phyloP scores from a whole-genome alignment of 2,888 invertebrate genomes.

The Falcaria lacertinaria region DNA sequence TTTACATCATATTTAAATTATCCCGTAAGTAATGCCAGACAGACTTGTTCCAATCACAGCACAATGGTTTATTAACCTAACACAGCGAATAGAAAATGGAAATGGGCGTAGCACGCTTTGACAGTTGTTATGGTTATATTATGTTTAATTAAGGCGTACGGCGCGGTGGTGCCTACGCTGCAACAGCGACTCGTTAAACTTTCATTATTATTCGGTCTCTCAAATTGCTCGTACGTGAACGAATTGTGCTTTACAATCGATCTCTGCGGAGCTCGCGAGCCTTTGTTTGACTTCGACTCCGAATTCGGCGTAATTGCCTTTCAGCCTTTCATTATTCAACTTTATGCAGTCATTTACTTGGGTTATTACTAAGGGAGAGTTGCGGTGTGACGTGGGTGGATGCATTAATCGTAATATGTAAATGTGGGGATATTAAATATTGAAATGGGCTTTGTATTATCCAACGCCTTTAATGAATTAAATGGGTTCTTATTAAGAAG shows the following conservation, averaged over 20 bases:
- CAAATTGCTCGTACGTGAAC: slow-evolving; percentile 76
- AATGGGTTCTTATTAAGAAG: slow-evolving; percentile 32
- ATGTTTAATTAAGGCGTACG: slow-evolving; percentile 66
- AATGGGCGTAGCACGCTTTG: slow-evolving; percentile 41
- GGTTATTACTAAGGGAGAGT: slow-evolving; percentile 75
- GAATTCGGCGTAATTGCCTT: slow-evolving; percentile 79
- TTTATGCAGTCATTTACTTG: slow-evolving; percentile 79
- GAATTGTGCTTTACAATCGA: slow-evolving; percentile 73
- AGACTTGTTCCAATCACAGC: slow-evolving; percentile 38
- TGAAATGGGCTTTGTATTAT: slow-evolving; percentile 59
- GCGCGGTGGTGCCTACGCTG: slow-evolving; percentile 35
- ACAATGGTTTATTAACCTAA: slow-evolving; percentile 41
- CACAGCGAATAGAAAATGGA: slow-evolving; percentile 35
- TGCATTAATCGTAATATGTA: slow-evolving; percentile 78
- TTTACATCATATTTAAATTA: slow-evolving; percentile 37
- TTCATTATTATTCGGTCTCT: slow-evolving; percentile 73
- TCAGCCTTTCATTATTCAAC: slow-evolving; percentile 78
- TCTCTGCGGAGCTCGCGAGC: slow-evolving; percentile 60
- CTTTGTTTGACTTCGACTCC: slow-evolving; percentile 78
- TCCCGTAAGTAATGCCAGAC: slow-evolving; percentile 36
- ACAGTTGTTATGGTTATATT: slow-evolving; percentile 56
- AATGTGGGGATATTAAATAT: slow-evolving; percentile 73
- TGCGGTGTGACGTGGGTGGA: slow-evolving; percentile 71
- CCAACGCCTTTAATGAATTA: slow-evolving; percentile 29
- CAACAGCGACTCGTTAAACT: slow-evolving; percentile 70